Evolutionary conservation across 2,888 invertebrate genomes (phyloP), one percentile per base, ranked within the genome.

Genomic region (Ormia ochracea): DNA sequence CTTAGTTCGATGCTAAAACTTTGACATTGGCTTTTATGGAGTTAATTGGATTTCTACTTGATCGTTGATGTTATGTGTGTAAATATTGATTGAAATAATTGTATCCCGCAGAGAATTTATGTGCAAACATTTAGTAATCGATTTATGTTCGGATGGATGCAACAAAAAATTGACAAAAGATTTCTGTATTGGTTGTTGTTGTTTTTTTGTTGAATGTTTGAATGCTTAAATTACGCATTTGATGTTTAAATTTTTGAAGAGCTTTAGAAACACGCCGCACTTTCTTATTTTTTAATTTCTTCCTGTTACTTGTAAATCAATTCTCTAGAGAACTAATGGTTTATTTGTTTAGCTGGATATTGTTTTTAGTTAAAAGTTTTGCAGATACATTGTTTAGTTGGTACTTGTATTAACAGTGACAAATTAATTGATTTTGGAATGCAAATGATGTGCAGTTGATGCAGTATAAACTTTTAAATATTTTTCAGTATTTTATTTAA

Each of bases 41-140:
- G 85, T 86, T 88, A 88, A 88, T 88, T 88, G 88, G 87, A 86
- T 84, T 86, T 88, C 87, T 70, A 65, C 69, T 65, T 69, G 74
- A 79, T 79, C 81, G 82, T 83, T 84, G 84, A 84, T 78, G 84
- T 63, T 63, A 50, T 76, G 58, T 79, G 65, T 79, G 81, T 83
- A 83, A 84, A 83, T 83, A 84, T 84, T 83, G 78, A 79, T 82
- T 61, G 63, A 74, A 82, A 77, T 77, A 81, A 81, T 82, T 61
- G 73, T 70, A 74, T 73, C 75, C 68, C 81, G 72, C 70, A 68
- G 81, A 59, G 79, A 63, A 78, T 76, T 80, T 72, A 76, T 80
- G 80, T 76, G 75, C 76, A 72, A 80, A 72, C 76, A 76, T 80
- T 75, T 80, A 68, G 66, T 76, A 80, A 80, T 80, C 80, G 76